Base-by-base conservation (phyloP, 2,797 vertebrate species). In the Premnoplex brunnescens region DNA sequence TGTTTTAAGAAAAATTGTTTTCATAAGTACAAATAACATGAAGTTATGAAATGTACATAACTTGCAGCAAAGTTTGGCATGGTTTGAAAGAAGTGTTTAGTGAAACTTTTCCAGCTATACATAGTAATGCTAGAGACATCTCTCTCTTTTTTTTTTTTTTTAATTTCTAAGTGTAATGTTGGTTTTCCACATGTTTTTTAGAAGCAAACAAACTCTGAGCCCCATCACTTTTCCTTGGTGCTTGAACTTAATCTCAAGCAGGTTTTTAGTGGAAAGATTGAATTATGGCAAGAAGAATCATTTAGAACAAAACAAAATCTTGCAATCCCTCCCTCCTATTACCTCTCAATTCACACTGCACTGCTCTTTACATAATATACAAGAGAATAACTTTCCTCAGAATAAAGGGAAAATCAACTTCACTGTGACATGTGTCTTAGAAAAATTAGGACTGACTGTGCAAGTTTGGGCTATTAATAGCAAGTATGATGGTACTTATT, bases 11-110 rank as follows among this genome's bases (percentile, higher is more conserved):
- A 58, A 73, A 89, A 75, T 88, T 91, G 82, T 95, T 95, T 91
- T 95, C 60, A 52, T 60, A 11, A 95, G 58, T 76, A 68, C 37
- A 75, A 87, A 83, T 86, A 95, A 91, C 15, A 41, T 87, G 76
- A 94, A 96, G 67, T 85, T 93, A 94, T n/a, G 59, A 91, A 85
- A 96, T 84, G 80, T 76, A 30, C 32, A n/a, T 90, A 94, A 91
- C 77, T 79, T 95, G 51, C 69, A 95, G 76, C 67, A 71, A 96
- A 97, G 95, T 98, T 97, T 97, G 90, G 77, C 80, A 78, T 87
- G 60, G 44, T 91, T 96, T 95, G 81, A 95, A 95, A 96, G 74
- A 82, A 77, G 55, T 74, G 37, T 89, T 96, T 74, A 91, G 86
- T 92, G 93, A 93, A 96, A 82, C 91, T 95, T 97, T 88, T 92